Percentiles rank a stretch among this genome's conserved stretches.
phyloP scores from a whole-genome alignment of 2,888 invertebrate species.

The Parthenolecanium corni region DNA sequence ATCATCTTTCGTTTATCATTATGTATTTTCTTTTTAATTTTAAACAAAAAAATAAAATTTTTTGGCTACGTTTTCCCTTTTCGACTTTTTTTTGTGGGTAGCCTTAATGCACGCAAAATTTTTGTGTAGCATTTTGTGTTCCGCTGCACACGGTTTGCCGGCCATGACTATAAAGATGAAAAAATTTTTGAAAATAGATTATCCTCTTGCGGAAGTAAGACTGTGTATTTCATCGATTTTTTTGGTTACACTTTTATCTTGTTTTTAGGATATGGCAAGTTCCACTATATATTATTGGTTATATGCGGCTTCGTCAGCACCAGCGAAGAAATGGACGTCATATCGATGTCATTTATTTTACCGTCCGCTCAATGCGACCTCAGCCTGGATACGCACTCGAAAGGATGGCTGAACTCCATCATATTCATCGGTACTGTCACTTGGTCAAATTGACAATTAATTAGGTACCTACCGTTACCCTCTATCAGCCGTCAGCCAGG shows the following conservation, averaged over 20 bases:
- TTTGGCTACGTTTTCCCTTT: no score
- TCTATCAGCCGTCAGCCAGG: conserved; percentile 14
- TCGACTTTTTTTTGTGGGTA: no score
- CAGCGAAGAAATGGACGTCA: conserved; percentile 92
- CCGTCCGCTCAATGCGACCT: conserved; percentile 89
- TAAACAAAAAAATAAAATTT: no score
- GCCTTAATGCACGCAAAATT: no score
- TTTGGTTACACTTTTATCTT: neutral
- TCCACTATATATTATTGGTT: conserved; percentile 77
- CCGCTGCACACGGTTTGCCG: no score
- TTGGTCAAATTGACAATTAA: conserved; percentile 13
- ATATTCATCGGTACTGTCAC: conserved; percentile 45
- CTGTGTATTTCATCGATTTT: no score
- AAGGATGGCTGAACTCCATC: conserved; percentile 60
- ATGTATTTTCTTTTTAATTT: no score
- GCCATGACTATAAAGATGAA: no score
- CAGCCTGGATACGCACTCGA: conserved; percentile 69
- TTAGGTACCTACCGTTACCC: conserved; percentile 18
- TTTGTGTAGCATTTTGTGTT: no score
- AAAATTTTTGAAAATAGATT: no score
- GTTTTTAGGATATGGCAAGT: conserved; percentile 64
- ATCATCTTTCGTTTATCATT: no score
- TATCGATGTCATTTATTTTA: conserved; percentile 87
- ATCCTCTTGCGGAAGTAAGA: no score
- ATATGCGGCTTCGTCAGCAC: conserved; percentile 90